Base-by-base conservation (phyloP, 2,888 invertebrate species). In the Eupithecia inturbata region DNA sequence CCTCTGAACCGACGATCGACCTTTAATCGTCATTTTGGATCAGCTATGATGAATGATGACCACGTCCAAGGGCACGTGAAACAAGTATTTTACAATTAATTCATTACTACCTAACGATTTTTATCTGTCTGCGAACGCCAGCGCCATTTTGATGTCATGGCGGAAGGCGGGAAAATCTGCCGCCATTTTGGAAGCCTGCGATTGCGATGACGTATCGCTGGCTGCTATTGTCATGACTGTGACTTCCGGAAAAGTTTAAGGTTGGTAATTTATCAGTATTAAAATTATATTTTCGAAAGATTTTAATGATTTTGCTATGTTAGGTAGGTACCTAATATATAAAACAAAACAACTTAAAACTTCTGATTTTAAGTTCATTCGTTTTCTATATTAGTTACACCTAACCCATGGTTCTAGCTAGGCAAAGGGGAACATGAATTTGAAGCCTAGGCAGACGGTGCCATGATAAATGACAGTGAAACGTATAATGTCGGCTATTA, bases 161-260 rank as follows among this genome's bases (percentile, higher is more conserved):
- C 70, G 72, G 83, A 79, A 81, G 73, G 76, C 76, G 80, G 76
- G 76, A 76, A 73, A 76, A 72, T 72, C 67, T 45, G 45, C 76
- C 82, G 89, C 88, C 89, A 90, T 90, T 84, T 83, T 80, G 83
- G 83, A 73, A 73, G 76, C 70, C 71, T 73, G 77, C 80, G 79
- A 75, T 28, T 74, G 75, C 70, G 78, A 71, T 82, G 81, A 79
- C 78, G 80, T 49, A 76, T 80, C 22, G 28, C 36, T 79, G 78
- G 12, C 80, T 83, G 84, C 88, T 83, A 87, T 90, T 92, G 89
- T 91, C 80, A 78, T 78, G 66, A 22, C 39, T 39, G 39, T 67
- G 45, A 84, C 83, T 92, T 92, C 92, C 92, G 92, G 91, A 92
- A 93, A 92, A 93, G 88, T 89, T 89, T 91, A 89, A 90, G 89